Evolutionary conservation across 2,113 vertebrate species (phyloP), one percentile per base, ranked within the genome.

Genomic region (Seriola dumerili): DNA sequence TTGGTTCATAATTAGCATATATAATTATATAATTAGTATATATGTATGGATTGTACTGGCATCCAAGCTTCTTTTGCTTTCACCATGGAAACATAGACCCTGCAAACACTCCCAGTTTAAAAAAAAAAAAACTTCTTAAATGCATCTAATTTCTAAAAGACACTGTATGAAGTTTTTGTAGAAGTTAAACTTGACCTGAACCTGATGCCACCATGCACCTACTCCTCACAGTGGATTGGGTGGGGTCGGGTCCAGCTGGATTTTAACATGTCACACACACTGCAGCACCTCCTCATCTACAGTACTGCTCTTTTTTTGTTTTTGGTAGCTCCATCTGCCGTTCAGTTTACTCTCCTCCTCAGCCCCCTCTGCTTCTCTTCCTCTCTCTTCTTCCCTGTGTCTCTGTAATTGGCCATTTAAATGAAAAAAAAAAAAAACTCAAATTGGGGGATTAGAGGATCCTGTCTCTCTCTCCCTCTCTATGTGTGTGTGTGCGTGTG

Each of bases 361-460:
- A 14, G 21, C 61, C 77, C 67, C 59, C 63, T 83, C 68, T 73
- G 17, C 68, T 75, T 70, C 57, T 16, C 57, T 65, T 42, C 44
- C 46, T 73, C 67, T 71, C 78, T 77, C 72, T 68, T 21, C 68
- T n/a, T 73, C 74, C 52, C 64, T 23, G 16, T 62, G 38, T 77
- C 50, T 79, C 84, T 84, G 81, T 88, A 87, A 89, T 90, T 90
- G 84, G 77, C 77, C 74, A 89, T 93, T 91, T 89, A 85, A 90
- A 91, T 87, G 71, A 92, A 89, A 92, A 90, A 85, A 76, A 77
- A 92, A 89, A 92, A 90, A 85, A 76, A 75, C 29, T 87, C 74
- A 88, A 89, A 89, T 78, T 79, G 87, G 66, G 77, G 76, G 85
- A 88, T 88, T 89, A 88, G 81, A 77, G 80, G 46, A 55, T 50